These are phyloP conservation scores for Heterodera filipjevi DNA, from an alignment of 2,888 invertebrate species.

Conservation along the genomic window DNA sequence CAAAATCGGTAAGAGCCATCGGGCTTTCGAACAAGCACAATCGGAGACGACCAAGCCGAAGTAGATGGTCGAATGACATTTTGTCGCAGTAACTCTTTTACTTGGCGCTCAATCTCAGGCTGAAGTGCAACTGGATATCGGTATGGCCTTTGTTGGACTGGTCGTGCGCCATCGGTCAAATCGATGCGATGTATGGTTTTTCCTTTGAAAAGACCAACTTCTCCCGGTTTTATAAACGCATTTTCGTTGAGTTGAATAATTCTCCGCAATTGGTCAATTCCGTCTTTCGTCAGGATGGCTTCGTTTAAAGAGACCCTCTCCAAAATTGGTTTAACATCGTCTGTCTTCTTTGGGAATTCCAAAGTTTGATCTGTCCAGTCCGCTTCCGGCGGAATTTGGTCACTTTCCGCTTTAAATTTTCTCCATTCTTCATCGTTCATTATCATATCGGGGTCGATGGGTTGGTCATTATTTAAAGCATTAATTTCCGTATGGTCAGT, in stretches of 20 bases:
- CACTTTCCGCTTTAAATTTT: background rate
- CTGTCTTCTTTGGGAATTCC: background rate
- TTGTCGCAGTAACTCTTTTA: constrained; percentile 34
- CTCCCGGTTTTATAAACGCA: background rate
- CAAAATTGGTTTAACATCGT: background rate
- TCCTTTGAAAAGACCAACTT: constrained; percentile 11
- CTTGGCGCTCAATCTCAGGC: constrained; percentile 30
- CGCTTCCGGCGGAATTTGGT: constrained; percentile 11
- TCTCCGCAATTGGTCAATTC: background rate
- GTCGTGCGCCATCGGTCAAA: constrained; percentile 15
- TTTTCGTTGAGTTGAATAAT: constrained; percentile 1
- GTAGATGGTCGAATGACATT: constrained; percentile 32
- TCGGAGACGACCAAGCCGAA: constrained; percentile 30
- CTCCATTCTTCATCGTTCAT: background rate
- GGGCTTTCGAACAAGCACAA: constrained; percentile 34
- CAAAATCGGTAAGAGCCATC: constrained; percentile 35
- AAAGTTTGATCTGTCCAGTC: background rate
- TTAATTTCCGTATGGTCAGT: too few relatives aligned
- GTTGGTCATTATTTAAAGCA: background rate
- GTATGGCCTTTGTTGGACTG: constrained; percentile 12
- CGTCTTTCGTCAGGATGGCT: background rate
- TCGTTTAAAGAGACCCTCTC: background rate
- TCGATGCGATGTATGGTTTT: constrained; percentile 20
- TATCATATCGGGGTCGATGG: background rate
- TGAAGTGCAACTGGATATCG: constrained; percentile 4